Percentiles rank a stretch among this genome's conserved stretches.
Evolutionary conservation across 1,140 invertebrate genomes (phyloP).

Genomic region (Cryptotermes secundus): DNA sequence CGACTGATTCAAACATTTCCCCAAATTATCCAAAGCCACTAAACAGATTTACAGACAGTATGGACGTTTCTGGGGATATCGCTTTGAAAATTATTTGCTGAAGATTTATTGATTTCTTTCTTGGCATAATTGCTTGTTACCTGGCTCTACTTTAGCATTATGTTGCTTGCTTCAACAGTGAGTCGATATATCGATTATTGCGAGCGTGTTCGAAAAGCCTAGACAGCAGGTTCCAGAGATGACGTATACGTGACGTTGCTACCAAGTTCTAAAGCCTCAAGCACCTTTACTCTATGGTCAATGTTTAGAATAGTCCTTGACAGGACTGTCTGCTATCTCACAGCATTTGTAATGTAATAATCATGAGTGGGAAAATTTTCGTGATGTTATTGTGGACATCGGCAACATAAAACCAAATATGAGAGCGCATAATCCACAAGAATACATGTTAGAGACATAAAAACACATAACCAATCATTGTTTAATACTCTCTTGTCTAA

Average conservation of each 20-base stretch:
- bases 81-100: not conserved
- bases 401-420: not conserved
- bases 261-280: not conserved
- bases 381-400: not conserved
- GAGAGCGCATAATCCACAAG: too few species aligned
- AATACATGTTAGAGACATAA: too few species aligned
- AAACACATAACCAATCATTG: too few species aligned
- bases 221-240: not conserved
- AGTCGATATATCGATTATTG: constrained; percentile 4
- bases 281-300: not conserved
- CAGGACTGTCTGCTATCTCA: too few species aligned
- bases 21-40: too few species aligned
- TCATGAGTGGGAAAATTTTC: too few species aligned
- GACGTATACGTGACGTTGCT: not conserved
- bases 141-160: not conserved
- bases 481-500: too few species aligned
- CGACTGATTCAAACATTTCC: too few species aligned
- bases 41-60: not conserved
- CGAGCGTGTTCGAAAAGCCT: not conserved
- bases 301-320: not conserved
- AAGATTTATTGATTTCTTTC: not conserved
- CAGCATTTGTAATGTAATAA: not conserved
- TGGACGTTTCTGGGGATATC: not conserved
- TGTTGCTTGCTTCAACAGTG: not conserved
- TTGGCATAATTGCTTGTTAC: not conserved